Evolutionary conservation across 1,140 invertebrate genomes (phyloP).

Genomic region (Microplitis demolitor): DNA sequence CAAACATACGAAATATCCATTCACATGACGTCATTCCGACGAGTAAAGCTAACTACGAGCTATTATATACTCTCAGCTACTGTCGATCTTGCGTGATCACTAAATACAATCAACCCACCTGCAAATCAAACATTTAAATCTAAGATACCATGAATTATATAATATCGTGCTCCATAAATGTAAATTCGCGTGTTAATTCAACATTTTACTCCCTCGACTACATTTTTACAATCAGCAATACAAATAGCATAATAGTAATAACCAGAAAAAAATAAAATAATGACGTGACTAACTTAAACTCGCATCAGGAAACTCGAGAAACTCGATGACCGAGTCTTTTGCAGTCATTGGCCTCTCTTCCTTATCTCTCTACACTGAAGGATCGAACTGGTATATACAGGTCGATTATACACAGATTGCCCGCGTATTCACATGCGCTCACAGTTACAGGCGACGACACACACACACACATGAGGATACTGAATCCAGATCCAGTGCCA

Average conservation of each 20-base stretch:
- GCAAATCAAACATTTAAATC: too few species aligned
- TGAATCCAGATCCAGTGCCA: background rate
- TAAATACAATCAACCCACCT: too few species aligned
- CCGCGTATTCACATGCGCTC: background rate
- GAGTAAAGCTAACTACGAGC: background rate
- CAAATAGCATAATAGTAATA: background rate
- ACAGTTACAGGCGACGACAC: background rate
- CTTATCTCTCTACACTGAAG: too few species aligned
- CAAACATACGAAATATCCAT: too few species aligned
- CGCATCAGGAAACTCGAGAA: background rate
- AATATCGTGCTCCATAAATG: too few species aligned
- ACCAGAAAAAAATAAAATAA: background rate
- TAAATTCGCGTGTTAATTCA: too few species aligned
- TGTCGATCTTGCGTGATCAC: too few species aligned
- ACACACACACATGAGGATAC: background rate
- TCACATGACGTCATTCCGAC: background rate
- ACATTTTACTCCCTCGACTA: too few species aligned
- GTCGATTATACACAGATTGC: background rate
- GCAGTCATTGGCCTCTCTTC: slow-evolving; percentile 9
- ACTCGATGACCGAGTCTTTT: slow-evolving; percentile 1
- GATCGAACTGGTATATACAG: background rate
- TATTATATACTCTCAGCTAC: too few species aligned
- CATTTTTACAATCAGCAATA: background rate
- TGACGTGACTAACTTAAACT: background rate
- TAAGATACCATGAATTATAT: too few species aligned